Evolutionary conservation across 2,113 vertebrate genomes (phyloP).

Genomic region (Pollimyrus isidori): DNA sequence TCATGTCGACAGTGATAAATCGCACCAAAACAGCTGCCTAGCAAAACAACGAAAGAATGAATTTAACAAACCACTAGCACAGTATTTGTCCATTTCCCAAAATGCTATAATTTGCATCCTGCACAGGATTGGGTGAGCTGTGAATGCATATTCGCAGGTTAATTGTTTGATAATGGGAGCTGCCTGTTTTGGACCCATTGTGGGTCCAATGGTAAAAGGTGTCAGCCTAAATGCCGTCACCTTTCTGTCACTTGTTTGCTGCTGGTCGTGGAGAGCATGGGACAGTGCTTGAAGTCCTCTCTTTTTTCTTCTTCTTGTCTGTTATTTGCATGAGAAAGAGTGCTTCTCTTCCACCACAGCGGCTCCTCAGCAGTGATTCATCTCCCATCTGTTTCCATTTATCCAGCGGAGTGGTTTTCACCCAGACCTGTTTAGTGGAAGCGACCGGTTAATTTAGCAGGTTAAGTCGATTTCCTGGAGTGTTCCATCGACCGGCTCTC

Average conservation of each 20-base stretch:
- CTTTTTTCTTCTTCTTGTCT: not conserved
- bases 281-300: not conserved
- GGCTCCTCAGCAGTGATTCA: not conserved
- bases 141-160: not conserved
- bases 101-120: not conserved
- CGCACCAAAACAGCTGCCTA: not conserved
- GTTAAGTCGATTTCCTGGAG: not conserved
- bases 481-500: not conserved
- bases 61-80: not conserved
- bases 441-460: not conserved
- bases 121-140: not conserved
- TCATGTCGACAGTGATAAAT: not conserved
- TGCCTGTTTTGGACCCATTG: not conserved
- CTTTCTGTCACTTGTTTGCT: not conserved
- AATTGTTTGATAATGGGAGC: not conserved
- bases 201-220: not conserved
- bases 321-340: not conserved
- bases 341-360: not conserved
- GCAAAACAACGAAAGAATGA: not conserved
- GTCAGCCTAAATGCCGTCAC: not conserved
- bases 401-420: not conserved
- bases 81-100: not conserved
- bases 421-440: not conserved
- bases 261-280: not conserved
- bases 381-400: constrained; percentile 3